phyloP scores from a whole-genome alignment of 2,888 invertebrate genomes.

The Plagiodera versicolora region DNA sequence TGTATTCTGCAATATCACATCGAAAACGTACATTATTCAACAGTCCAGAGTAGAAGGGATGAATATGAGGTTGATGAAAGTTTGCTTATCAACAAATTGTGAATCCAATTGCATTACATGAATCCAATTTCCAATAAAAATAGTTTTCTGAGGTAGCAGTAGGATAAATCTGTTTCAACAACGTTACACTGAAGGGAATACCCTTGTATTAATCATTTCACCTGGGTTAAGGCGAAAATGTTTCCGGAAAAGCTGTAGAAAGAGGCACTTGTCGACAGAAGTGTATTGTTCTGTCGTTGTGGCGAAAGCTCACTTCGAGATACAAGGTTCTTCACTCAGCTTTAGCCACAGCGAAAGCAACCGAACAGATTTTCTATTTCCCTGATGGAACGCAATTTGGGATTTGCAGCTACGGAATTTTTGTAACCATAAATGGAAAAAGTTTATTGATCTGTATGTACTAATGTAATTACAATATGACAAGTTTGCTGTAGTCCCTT shows the following conservation, averaged over 20 bases:
- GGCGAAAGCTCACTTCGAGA: conserved; percentile 39
- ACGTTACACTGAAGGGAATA: background rate
- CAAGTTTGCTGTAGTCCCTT: too few species aligned
- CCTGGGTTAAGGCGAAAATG: background rate
- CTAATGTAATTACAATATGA: too few species aligned
- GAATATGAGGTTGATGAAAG: too few species aligned
- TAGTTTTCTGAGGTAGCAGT: too few species aligned
- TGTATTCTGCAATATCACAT: too few species aligned
- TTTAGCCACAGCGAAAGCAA: conserved; percentile 37
- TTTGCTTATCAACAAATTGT: too few species aligned
- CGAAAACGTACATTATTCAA: too few species aligned
- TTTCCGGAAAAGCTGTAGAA: conserved; percentile 10
- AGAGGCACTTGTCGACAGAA: conserved; percentile 47
- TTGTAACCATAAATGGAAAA: background rate
- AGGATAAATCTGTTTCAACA: too few species aligned
- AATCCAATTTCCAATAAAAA: too few species aligned
- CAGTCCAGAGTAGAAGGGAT: too few species aligned
- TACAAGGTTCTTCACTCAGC: conserved; percentile 51
- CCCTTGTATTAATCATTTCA: background rate
- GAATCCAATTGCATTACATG: too few species aligned
- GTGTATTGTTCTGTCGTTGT: conserved; percentile 54
- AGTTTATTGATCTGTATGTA: too few species aligned
- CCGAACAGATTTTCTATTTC: conserved; percentile 35
- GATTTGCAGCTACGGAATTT: background rate
- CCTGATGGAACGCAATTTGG: background rate